phyloP scores from a whole-genome alignment of 1,140 invertebrate genomes.

The Drosophila orena region DNA sequence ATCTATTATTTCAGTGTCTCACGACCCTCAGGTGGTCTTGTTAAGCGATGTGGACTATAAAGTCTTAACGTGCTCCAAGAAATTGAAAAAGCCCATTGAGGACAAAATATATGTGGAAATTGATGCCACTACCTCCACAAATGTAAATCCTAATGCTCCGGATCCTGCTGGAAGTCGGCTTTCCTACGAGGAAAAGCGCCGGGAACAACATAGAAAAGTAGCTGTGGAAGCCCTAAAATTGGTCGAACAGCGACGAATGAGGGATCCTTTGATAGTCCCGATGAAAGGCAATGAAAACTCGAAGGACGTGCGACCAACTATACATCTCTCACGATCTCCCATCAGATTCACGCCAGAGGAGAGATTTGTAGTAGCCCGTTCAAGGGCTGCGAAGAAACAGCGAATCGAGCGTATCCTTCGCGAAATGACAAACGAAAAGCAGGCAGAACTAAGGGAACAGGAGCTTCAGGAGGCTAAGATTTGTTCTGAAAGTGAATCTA shows the following conservation, averaged over 20 bases:
- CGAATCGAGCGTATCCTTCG: constrained; percentile 58
- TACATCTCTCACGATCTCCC: constrained; percentile 47
- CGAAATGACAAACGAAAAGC: constrained; percentile 42
- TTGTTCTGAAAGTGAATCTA: too few relatives aligned
- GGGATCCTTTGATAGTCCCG: neutral
- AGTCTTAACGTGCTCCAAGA: constrained; percentile 17
- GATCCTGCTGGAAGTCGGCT: neutral
- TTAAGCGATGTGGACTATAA: constrained; percentile 16
- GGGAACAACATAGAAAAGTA: constrained; percentile 53
- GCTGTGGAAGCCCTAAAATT: constrained; percentile 62
- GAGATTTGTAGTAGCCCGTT: constrained; percentile 37
- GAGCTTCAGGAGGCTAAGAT: neutral
- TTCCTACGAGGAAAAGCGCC: constrained; percentile 45
- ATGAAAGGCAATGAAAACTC: neutral
- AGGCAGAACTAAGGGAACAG: neutral
- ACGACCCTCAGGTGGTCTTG: constrained; percentile 13
- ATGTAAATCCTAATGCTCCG: neutral
- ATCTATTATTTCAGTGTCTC: neutral
- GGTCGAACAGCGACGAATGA: constrained; percentile 56
- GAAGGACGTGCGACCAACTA: neutral
- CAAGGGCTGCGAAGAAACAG: constrained; percentile 43
- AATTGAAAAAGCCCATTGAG: neutral
- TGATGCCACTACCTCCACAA: neutral
- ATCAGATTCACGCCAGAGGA: constrained; percentile 45
- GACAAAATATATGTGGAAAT: neutral